A percentile compares a stretch with the other conserved stretches of the same genome.
These are phyloP conservation scores for Trissonchulus latispiculum DNA, from an alignment of 2,888 invertebrate species.

Conservation along the genomic window DNA sequence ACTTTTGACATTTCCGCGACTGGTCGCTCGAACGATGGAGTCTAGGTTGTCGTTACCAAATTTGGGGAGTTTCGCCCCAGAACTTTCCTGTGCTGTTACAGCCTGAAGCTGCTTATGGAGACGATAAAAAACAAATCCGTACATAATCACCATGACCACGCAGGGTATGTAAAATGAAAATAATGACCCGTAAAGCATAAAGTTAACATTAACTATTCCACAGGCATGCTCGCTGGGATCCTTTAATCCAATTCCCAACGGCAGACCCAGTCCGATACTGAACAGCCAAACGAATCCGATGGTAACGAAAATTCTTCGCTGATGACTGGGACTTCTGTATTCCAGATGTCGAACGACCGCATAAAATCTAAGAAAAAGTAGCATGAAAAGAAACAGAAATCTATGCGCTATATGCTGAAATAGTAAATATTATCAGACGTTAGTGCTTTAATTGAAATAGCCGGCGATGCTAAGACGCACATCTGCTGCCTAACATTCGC, in stretches of 20 bases:
- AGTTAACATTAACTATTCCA: constrained; percentile 31
- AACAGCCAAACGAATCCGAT: constrained; percentile 40
- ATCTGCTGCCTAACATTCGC: too few species aligned
- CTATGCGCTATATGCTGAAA: too few species aligned
- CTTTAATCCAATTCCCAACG: constrained; percentile 25
- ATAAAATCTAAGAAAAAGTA: constrained; percentile 20
- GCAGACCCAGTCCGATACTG: constrained; percentile 38
- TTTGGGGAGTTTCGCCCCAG: constrained; percentile 17
- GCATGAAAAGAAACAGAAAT: too few species aligned
- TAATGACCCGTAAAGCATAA: constrained; percentile 40
- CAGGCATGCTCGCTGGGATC: not conserved
- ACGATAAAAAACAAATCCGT: constrained; percentile 44
- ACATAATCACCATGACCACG: constrained; percentile 49
- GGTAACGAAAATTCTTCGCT: constrained; percentile 37
- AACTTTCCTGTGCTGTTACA: constrained; percentile 36
- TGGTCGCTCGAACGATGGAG: not conserved
- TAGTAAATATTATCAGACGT: too few species aligned
- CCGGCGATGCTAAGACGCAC: too few species aligned
- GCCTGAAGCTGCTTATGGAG: constrained; percentile 42
- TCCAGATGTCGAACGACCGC: constrained; percentile 30
- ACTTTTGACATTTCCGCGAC: not conserved
- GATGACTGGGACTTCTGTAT: constrained; percentile 41
- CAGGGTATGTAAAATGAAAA: constrained; percentile 50
- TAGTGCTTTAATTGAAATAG: too few species aligned
- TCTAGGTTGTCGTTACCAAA: constrained; percentile 20